phyloP scores from a whole-genome alignment of 2,113 vertebrate genomes.

The Semnornis frantzii region DNA sequence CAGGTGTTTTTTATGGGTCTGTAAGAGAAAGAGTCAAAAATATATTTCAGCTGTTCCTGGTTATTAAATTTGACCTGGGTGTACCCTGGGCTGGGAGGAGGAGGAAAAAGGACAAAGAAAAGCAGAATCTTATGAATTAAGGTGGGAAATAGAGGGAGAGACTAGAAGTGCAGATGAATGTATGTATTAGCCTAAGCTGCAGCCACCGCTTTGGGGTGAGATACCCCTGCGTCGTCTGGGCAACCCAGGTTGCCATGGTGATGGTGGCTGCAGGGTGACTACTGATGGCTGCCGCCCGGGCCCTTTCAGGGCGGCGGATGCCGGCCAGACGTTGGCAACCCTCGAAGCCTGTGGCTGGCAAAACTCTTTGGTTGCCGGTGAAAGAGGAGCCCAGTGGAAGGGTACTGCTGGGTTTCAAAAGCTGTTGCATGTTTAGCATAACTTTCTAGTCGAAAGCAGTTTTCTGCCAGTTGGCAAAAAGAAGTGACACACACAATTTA shows the following conservation, averaged over 20 bases:
- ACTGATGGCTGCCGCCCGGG: slow-evolving; percentile 62
- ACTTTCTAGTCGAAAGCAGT: not conserved
- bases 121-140: slow-evolving; percentile 35
- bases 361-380: fast-evolving
- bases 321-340: not conserved
- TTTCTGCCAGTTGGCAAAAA: not conserved
- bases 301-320: not conserved
- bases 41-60: slow-evolving; percentile 27
- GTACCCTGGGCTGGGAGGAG: not conserved
- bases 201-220: not conserved
- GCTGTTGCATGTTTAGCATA: slow-evolving; percentile 44
- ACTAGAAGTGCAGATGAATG: not conserved
- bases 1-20: slow-evolving; percentile 33
- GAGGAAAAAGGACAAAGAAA: not conserved
- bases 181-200: not conserved
- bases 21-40: slow-evolving; percentile 22
- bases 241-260: slow-evolving; percentile 78
- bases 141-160: not conserved
- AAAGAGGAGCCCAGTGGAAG: fast-evolving
- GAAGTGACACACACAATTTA: not conserved
- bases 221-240: slow-evolving; percentile 65
- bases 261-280: slow-evolving; percentile 58
- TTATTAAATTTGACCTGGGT: slow-evolving; percentile 18
- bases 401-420: not conserved
- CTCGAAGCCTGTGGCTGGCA: not conserved